These are phyloP conservation scores for Ibidorhyncha struthersii DNA, from an alignment of 2,113 vertebrate genomes.

Conservation along the genomic window DNA sequence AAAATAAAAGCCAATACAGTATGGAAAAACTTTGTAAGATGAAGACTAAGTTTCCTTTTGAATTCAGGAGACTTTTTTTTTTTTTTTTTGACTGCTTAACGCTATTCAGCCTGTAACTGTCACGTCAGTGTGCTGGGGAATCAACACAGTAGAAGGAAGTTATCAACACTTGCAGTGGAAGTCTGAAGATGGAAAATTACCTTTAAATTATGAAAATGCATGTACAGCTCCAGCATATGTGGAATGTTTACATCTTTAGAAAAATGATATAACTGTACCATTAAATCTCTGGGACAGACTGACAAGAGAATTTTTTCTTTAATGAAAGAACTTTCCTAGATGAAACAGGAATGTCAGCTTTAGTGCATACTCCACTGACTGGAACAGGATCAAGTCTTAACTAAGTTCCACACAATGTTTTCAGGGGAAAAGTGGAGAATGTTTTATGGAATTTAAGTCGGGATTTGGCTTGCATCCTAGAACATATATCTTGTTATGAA, in stretches of 20 bases:
- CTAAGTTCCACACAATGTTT: conserved; percentile 55
- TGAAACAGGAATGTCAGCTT: conserved; percentile 51
- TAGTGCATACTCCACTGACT: not conserved
- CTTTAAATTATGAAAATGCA: not conserved
- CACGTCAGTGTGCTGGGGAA: not conserved
- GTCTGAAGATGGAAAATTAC: not conserved
- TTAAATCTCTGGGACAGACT: not conserved
- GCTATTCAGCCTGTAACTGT: not conserved
- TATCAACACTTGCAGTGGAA: accelerated
- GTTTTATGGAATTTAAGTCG: conserved; percentile 40
- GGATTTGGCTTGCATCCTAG: conserved; percentile 61
- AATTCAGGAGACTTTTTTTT: not conserved
- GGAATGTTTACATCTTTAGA: not conserved
- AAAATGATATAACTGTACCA: not conserved
- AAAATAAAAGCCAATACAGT: not conserved
- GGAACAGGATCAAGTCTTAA: conserved; percentile 37
- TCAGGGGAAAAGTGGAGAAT: conserved; percentile 55
- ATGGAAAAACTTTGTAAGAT: not conserved
- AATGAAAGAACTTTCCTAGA: not conserved
- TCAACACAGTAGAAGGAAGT: not conserved
- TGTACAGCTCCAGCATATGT: not conserved
- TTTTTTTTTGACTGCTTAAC: not conserved
- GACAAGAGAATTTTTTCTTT: not conserved
- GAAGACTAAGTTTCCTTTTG: not conserved
- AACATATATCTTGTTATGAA: conserved; percentile 59